Evolutionary conservation across 2,888 invertebrate genomes (phyloP), one percentile per base, ranked within the genome.

Genomic region (Parascotia fuliginaria): DNA sequence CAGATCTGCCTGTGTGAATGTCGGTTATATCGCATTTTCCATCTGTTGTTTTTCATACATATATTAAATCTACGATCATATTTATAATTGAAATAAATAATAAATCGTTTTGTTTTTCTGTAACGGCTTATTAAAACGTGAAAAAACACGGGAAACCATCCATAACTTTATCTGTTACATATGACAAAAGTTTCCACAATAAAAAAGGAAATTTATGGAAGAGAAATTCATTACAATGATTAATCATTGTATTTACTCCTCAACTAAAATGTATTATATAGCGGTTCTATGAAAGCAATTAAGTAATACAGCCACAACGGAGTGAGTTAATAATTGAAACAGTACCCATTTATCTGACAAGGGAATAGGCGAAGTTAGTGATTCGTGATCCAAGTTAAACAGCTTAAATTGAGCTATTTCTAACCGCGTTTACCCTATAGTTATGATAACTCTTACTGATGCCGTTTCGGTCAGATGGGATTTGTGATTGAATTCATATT

Each of bases 311-410:
- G 42, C 49, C 56, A n/a, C 43, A 48, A 43, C 47, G 55, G 51
- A 46, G 40, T 41, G 34, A 57, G 52, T 60, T 65, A 52, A 53
- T 68, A 65, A 62, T 68, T 58, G 42, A 47, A 62, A 59, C 51
- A 55, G 45, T 50, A 38, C 46, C 51, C 42, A 47, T 53, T 32
- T 48, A 51, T 54, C 55, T 53, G 42, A 33, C 52, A 32, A 15
- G 48, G 52, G 54, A 61, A 56, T 65, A 61, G 46, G 42, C 43
- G 49, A 68, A 68, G 65, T 65, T 68, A 42, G 46, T 51, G 34
- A 43, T 33, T 49, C 49, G 53, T 53, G 65, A 62, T 65, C 56
- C 51, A 65, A 65, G 50, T 59, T 62, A 51, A 65, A 67, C 53
- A 57, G 51, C 49, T 55, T 37, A 43, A 51, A 56, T 59, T 59